Percentiles rank a stretch among this genome's conserved stretches.
Conservation (phyloP, 2,797 vertebrate genomes). For the Heteromormyrus szaboi region DNA sequence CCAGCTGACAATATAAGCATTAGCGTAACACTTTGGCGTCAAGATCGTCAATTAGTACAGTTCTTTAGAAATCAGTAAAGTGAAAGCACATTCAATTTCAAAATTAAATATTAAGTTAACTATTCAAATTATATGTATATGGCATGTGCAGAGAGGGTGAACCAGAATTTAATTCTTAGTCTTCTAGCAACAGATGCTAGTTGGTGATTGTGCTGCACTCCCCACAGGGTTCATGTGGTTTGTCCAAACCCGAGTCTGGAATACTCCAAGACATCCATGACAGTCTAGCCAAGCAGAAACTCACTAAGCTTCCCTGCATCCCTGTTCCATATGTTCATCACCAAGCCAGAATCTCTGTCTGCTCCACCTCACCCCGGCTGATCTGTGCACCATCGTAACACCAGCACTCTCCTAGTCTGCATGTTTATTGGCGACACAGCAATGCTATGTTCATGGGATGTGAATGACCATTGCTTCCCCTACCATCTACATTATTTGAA, state of each 20-base stretch:
- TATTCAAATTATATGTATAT: background rate
- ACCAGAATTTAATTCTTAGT: background rate
- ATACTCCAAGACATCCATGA: background rate
- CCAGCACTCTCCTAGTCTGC: background rate
- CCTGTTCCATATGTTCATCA: background rate
- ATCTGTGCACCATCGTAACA: background rate
- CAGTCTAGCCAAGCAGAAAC: constrained; percentile 1
- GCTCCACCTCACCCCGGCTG: background rate
- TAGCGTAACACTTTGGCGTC: background rate
- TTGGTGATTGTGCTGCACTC: background rate
- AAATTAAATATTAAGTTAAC: background rate
- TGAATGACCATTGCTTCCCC: background rate
- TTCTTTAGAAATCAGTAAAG: background rate
- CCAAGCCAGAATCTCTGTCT: background rate
- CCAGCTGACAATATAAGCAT: background rate
- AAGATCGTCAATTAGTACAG: background rate
- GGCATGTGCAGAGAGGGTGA: background rate
- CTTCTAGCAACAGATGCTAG: background rate
- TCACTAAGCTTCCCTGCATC: background rate
- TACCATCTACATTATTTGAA: background rate
- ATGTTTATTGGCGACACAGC: background rate
- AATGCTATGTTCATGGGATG: background rate
- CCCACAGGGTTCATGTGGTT: background rate
- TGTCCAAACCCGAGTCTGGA: background rate
- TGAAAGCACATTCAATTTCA: background rate